Evolutionary conservation across 2,888 invertebrate genomes (phyloP).

Genomic region (Phragmatobia fuliginosa): DNA sequence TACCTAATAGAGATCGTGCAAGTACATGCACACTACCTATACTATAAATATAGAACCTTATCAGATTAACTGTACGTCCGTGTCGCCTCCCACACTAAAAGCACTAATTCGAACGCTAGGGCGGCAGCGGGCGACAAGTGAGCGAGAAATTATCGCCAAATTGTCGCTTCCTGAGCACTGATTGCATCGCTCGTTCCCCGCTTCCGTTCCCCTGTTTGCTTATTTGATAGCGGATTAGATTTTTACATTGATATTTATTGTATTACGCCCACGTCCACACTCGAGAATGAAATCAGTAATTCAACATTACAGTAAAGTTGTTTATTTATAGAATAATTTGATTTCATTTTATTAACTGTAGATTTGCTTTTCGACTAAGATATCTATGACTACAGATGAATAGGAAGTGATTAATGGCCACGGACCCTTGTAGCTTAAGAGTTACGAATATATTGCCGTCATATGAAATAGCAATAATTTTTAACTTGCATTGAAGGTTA

Average conservation of each 20-base stretch:
- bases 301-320: not conserved
- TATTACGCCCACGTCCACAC: slow-evolving; percentile 18
- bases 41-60: slow-evolving; percentile 1
- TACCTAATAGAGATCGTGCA: not conserved
- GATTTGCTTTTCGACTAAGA: not conserved
- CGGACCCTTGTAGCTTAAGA: too few species aligned
- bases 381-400: too few species aligned
- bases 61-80: slow-evolving; percentile 3
- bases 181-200: slow-evolving; percentile 67
- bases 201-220: slow-evolving; percentile 65
- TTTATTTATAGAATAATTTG: not conserved
- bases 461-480: too few species aligned
- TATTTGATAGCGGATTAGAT: slow-evolving; percentile 59
- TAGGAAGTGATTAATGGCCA: too few species aligned
- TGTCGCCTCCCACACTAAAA: slow-evolving; percentile 39
- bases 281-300: not conserved
- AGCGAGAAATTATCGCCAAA: slow-evolving; percentile 71
- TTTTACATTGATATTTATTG: slow-evolving; percentile 45
- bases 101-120: slow-evolving; percentile 55
- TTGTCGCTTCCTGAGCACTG: slow-evolving; percentile 73
- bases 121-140: slow-evolving; percentile 34
- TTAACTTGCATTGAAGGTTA: too few species aligned
- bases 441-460: too few species aligned
- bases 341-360: not conserved
- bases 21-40: not conserved